Conservation (phyloP, 1,140 invertebrate genomes). For the Limonius californicus region DNA sequence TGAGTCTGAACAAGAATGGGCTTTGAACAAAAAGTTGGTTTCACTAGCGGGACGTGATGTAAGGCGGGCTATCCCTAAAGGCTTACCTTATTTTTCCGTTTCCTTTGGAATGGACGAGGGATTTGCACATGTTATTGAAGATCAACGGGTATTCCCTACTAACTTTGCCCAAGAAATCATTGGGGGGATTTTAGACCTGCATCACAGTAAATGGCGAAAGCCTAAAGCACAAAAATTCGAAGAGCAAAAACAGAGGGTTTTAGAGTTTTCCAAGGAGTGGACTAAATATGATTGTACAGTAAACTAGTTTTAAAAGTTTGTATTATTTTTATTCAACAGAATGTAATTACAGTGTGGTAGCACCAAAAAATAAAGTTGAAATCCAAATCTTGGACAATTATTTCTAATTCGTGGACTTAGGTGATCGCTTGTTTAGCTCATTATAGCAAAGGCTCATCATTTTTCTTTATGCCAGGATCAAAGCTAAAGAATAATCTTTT, state of each 20-base stretch:
- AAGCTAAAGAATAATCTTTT: too few species aligned
- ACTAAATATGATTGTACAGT: constrained; percentile 56
- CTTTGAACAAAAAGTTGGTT: constrained; percentile 92
- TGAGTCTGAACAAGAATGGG: constrained; percentile 93
- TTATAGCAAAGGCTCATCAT: too few species aligned
- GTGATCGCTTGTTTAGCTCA: constrained; percentile 90
- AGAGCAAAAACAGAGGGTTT: constrained; percentile 63
- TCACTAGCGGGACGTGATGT: constrained; percentile 72
- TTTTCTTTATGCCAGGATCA: too few species aligned
- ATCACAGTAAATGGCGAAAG: constrained; percentile 80
- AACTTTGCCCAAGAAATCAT: constrained; percentile 96
- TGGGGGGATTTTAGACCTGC: constrained; percentile 88
- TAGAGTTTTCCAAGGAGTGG: constrained; percentile 64
- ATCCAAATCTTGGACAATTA: constrained; percentile 82
- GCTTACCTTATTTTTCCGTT: constrained; percentile 90
- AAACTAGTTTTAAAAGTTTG: neutral
- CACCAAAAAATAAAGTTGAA: constrained; percentile 16
- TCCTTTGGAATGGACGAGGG: constrained; percentile 88
- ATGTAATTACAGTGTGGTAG: too few species aligned
- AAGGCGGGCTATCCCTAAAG: constrained; percentile 82
- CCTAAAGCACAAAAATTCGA: constrained; percentile 70
- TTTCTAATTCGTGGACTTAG: constrained; percentile 97
- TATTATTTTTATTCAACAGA: too few species aligned
- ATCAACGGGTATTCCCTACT: constrained; percentile 79
- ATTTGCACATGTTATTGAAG: constrained; percentile 95